Base-by-base conservation (phyloP, 2,888 invertebrate species). In the Drosophila yooni region DNA sequence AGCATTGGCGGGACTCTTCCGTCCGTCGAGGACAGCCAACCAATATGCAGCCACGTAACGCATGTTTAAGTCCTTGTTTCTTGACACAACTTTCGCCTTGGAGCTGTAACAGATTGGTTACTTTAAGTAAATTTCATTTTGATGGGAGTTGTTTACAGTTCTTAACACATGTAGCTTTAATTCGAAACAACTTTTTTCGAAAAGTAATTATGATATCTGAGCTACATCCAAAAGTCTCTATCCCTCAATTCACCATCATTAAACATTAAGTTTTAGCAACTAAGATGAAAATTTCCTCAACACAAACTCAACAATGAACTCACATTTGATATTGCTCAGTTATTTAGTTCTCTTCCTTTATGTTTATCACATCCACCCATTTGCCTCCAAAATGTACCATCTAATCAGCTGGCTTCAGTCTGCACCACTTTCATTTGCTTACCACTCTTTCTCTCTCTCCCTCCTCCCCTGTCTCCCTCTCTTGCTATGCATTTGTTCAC, bases 41-140 rank as follows among this genome's bases (percentile, higher is more conserved):
- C 99, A 94, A 94, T 99, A 99, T 95, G 99, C 99, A 95, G 99
- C 98, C 95, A 99, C 98, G 98, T 99, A 99, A 97, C 99, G 98
- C 99, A 99, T 99, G 95, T 95, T 96, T 96, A 96, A 96, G 96
- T 96, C 96, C 94, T 91, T 80, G 89, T 73, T 86, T 94, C 94
- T 93, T 93, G 96, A 96, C 96, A 89, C 91, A 91, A 92, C 92
- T 90, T 90, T 89, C 91, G 89, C 83, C 85, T 83, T 85, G 82
- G 82, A 91, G 33, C 33, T 33, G 10, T 11, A 33, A 33, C 11
- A 33, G 11, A 33, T 33, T 11, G 33, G 3, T 11, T 36, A 7
- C 6, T 36, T 36, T 15, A 36, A 15, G 15, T 6, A 15, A 15
- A 36, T 36, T 15, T 7, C 15, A 15, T 36, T 36, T 7, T 36